Conservation (phyloP, 1,140 invertebrate species). For the Saccostrea echinata region DNA sequence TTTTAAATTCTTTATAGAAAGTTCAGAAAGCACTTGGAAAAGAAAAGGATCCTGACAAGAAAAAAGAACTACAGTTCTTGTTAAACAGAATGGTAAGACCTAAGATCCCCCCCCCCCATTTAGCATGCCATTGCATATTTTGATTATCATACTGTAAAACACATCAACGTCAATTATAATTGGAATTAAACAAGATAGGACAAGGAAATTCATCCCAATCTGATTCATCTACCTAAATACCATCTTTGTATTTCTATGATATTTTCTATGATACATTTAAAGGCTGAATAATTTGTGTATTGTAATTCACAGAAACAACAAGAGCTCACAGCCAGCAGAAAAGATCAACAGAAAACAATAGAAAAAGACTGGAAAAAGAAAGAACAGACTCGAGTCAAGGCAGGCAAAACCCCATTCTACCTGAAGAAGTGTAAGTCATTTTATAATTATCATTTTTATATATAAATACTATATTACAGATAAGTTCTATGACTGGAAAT, state of each 20-base stretch:
- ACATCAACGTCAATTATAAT: too few relatives aligned
- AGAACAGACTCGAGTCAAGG: conserved; percentile 82
- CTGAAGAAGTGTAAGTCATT: conserved; percentile 89
- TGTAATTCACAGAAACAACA: conserved; percentile 83
- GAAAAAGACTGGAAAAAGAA: conserved; percentile 83
- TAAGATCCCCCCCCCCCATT: too few relatives aligned
- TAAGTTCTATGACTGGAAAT: too few relatives aligned
- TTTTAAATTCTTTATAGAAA: conserved; percentile 59
- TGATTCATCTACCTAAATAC: too few relatives aligned
- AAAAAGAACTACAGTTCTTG: conserved; percentile 86
- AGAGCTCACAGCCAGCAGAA: conserved; percentile 83
- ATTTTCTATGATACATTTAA: neutral
- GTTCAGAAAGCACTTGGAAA: conserved; percentile 66
- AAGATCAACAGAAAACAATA: conserved; percentile 82
- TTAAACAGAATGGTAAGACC: conserved; percentile 85
- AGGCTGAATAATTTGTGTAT: conserved; percentile 62
- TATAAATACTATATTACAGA: neutral
- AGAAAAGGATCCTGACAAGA: conserved; percentile 83
- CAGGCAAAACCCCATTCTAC: conserved; percentile 86
- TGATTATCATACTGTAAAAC: too few relatives aligned
- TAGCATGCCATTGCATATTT: too few relatives aligned
- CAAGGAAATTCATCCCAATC: too few relatives aligned
- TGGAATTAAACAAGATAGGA: too few relatives aligned
- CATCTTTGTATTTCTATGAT: too few relatives aligned
- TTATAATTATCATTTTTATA: too few relatives aligned